Evolutionary conservation across 1,140 invertebrate species (phyloP), one percentile per base, ranked within the genome.

Genomic region (Drosophila albomicans): DNA sequence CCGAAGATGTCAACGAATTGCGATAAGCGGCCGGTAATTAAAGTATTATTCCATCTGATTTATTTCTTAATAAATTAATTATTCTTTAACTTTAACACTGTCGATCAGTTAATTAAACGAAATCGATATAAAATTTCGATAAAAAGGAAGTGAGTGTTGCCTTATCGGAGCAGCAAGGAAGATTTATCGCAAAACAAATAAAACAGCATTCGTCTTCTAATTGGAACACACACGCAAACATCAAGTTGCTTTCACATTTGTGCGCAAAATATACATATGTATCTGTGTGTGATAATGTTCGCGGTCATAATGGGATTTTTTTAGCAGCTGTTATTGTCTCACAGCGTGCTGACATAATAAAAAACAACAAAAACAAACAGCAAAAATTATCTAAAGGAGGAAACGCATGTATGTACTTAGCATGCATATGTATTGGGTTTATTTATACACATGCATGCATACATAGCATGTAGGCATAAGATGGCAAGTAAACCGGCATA

Each of bases 291-390:
- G 35, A 7, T 10, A 38, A 52, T 52, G 20, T 10, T 54, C 25
- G 38, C 10, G 51, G 30, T 56, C 52, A 65, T 43, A 32, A 25
- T 25, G 51, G 13, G 63, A 56, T 15, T 38, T 48, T 32, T 66
- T 52, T 20, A 41, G 45, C 54, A 65, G 63, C 63, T 65, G 62
- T 58, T 38, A 56, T 35, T 67, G 65, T 58, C 54, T 35, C 56
- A 52, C 35, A 52, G 32, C 38, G 49, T 41, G 28, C 61, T 80
- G 65, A 87, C 72, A 87, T 86, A 79, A 86, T 64, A 72, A 63
- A 71, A 49, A 48, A 32, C 38, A 28, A 51, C 11, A n/a, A 16
- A 48, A 43, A 30, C 5, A 25, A 66, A 5, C 13, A 8, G 32
- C 6, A 8, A 38, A 48, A 66, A 72, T 48, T 69, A 59, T 68